Conservation (phyloP, 2,888 invertebrate species). For the Alentia gelatinosa region DNA sequence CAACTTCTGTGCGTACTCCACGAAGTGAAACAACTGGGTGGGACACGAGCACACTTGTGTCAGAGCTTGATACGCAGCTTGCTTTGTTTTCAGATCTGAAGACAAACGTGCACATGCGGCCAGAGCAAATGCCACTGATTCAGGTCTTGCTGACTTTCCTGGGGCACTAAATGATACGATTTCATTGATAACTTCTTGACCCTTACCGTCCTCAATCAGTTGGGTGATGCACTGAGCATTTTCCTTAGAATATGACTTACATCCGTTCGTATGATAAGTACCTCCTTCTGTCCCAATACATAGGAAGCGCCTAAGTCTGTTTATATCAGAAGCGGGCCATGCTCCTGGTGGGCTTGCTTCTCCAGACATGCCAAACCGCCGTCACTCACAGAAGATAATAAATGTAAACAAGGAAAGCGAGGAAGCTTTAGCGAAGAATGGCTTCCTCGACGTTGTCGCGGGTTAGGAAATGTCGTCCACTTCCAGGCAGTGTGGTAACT, state of each 20-base stretch:
- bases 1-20: slow-evolving; percentile 83
- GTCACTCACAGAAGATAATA: slow-evolving; percentile 3
- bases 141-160: slow-evolving; percentile 78
- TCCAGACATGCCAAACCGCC: not conserved
- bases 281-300: slow-evolving; percentile 74
- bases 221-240: slow-evolving; percentile 65
- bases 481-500: slow-evolving; percentile 13
- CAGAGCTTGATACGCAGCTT: slow-evolving; percentile 83
- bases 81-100: slow-evolving; percentile 81
- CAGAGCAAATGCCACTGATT: slow-evolving; percentile 84
- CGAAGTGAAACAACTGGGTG: slow-evolving; percentile 85
- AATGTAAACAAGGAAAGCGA: slow-evolving; percentile 32
- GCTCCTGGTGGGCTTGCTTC: not conserved
- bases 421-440: slow-evolving; percentile 5
- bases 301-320: slow-evolving; percentile 74
- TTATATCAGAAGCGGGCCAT: slow-evolving; percentile 65
- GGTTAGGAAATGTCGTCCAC: not conserved
- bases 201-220: slow-evolving; percentile 73
- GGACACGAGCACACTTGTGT: slow-evolving; percentile 84
- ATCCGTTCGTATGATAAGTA: slow-evolving; percentile 58
- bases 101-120: slow-evolving; percentile 84
- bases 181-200: slow-evolving; percentile 73
- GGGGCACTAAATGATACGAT: slow-evolving; percentile 70
- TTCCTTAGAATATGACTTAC: not conserved
- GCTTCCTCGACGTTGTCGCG: not conserved